Evolutionary conservation across 2,113 vertebrate species (phyloP).

Genomic region (Limnothrissa miodon): DNA sequence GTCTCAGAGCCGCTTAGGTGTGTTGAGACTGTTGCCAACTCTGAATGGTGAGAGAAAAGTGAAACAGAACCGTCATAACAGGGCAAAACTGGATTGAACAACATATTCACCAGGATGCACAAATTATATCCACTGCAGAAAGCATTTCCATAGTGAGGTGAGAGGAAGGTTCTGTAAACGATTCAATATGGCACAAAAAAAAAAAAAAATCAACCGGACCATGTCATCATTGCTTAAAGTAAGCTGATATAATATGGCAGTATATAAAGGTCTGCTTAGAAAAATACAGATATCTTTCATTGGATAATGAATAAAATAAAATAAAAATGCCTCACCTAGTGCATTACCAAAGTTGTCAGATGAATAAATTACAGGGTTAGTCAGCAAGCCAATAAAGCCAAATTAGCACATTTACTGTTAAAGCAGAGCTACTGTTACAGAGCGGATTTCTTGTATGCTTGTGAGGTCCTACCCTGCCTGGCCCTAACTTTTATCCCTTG

Average conservation of each 20-base stretch:
- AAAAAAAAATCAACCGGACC: neutral
- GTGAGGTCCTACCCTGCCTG: neutral
- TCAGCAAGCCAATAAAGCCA: neutral
- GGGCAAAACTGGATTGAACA: neutral
- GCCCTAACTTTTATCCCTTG: slow-evolving; percentile 16
- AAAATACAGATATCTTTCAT: neutral
- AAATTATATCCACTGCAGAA: neutral
- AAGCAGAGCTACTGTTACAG: neutral
- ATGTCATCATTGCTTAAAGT: neutral
- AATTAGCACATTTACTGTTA: neutral
- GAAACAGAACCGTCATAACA: neutral
- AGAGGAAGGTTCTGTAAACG: neutral
- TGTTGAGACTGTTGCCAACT: neutral
- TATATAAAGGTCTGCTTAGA: neutral
- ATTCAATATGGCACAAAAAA: slow-evolving; percentile 7
- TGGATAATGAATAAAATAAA: neutral
- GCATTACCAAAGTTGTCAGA: neutral
- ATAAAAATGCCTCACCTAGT: neutral
- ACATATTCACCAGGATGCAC: neutral
- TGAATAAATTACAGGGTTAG: neutral
- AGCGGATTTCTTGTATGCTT: neutral
- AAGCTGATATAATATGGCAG: neutral
- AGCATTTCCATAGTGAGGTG: neutral
- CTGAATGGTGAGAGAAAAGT: neutral
- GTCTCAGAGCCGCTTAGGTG: neutral